Conservation (phyloP, 1,140 invertebrate species). For the Zaprionus taronus region DNA sequence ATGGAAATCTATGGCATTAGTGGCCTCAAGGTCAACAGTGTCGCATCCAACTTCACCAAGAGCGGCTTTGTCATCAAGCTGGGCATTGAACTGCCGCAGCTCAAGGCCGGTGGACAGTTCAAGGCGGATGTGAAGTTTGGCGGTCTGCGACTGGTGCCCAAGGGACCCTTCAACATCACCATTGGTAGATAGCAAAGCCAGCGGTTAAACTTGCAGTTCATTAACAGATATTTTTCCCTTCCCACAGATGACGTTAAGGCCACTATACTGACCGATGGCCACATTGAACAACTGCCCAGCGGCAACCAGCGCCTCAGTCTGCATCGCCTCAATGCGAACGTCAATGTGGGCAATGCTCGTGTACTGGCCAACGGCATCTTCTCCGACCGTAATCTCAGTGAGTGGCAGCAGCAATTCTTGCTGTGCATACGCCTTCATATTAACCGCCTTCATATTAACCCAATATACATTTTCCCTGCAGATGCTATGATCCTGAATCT, state of each 20-base stretch:
- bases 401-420: slow-evolving; percentile 15
- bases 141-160: slow-evolving; percentile 81
- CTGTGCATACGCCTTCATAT: too few species aligned
- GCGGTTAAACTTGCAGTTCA: neutral
- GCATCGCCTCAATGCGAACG: slow-evolving; percentile 77
- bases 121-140: slow-evolving; percentile 84
- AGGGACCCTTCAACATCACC: slow-evolving; percentile 83
- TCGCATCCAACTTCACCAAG: slow-evolving; percentile 71
- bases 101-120: slow-evolving; percentile 78
- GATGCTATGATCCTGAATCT: slow-evolving; percentile 82
- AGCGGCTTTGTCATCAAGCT: slow-evolving; percentile 72
- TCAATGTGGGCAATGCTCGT: slow-evolving; percentile 69
- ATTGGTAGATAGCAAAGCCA: slow-evolving; percentile 54
- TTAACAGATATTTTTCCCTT: neutral
- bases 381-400: slow-evolving; percentile 80
- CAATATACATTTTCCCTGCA: slow-evolving; percentile 12
- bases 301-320: slow-evolving; percentile 65
- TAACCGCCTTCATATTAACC: neutral
- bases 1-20: slow-evolving; percentile 81
- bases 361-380: slow-evolving; percentile 80
- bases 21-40: slow-evolving; percentile 61
- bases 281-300: slow-evolving; percentile 62
- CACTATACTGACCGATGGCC: slow-evolving; percentile 74
- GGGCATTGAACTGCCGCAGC: slow-evolving; percentile 63
- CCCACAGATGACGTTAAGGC: slow-evolving; percentile 73